These are phyloP conservation scores for Noctua janthe DNA, from an alignment of 2,888 invertebrate species.

Conservation along the genomic window DNA sequence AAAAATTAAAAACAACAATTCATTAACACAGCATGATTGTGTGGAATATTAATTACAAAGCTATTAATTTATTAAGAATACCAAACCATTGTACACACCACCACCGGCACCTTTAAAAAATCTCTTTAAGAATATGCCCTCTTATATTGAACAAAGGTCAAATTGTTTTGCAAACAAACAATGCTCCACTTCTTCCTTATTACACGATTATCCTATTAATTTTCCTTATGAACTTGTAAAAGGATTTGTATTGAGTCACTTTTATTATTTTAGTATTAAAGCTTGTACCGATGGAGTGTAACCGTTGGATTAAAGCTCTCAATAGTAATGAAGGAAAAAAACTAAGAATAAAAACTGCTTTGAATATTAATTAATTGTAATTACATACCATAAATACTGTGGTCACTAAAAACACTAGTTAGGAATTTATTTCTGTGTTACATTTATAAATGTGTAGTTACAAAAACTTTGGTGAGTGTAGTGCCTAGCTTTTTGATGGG, in stretches of 20 bases:
- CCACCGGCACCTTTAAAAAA: constrained; percentile 5
- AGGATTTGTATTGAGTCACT: constrained; percentile 20
- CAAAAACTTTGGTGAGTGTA: neutral
- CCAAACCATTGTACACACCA: neutral
- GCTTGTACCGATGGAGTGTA: neutral
- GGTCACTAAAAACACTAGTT: constrained; percentile 13
- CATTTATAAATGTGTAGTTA: constrained; percentile 1
- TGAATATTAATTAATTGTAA: neutral
- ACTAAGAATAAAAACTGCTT: constrained; percentile 17
- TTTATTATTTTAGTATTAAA: constrained; percentile 41
- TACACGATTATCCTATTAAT: constrained; percentile 50
- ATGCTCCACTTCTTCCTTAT: constrained; percentile 54
- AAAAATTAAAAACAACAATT: neutral
- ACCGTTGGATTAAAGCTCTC: constrained; percentile 1
- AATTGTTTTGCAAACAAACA: constrained; percentile 41
- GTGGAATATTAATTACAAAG: neutral
- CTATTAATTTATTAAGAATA: neutral
- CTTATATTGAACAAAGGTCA: constrained; percentile 46
- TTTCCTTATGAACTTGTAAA: constrained; percentile 59
- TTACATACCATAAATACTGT: neutral
- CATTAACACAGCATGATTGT: neutral
- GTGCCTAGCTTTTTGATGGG: neutral
- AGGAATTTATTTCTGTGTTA: neutral
- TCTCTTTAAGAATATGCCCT: constrained; percentile 8
- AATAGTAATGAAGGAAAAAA: neutral